Evolutionary conservation across 1,140 invertebrate genomes (phyloP), one percentile per base, ranked within the genome.

Genomic region (Neodiprion fabricii): DNA sequence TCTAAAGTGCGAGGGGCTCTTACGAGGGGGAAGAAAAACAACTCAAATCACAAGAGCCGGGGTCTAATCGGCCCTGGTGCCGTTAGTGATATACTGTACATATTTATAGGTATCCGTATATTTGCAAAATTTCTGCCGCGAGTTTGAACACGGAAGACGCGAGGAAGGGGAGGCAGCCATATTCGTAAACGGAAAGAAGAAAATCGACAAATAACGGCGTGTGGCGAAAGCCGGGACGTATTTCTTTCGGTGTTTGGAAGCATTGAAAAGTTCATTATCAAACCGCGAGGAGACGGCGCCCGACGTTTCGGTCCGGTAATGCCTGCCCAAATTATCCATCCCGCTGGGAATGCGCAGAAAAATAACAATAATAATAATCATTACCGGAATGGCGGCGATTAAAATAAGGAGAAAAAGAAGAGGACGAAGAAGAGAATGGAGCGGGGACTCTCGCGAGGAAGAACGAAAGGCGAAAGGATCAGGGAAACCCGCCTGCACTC

Each of bases 361-460:
- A 61, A 61, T 61, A 12, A 61, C 53, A 61, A 61, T 61, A 61
- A 61, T 61, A 61, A 11, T 61, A 61, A 61, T 61, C 53, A 61
- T 61, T 61, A 61, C 53, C 11, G 53, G 28, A 40, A 40, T 40
- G 28, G 28, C 28, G 2, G 28, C 28, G 28, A 40, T 40, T 40
- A 40, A 40, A 40, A 40, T 40, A 40, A 40, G 28, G 5, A 40
- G 1, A 40, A 40, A 5, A 40, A 40, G 28, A 40, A 40, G 28
- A 40, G 3, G 53, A n/a, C 53, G 53, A 10, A 53, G 50, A 9
- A 14, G 50, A 12, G 53, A 61, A 61, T 8, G 53, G n/a, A 61
- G n/a, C 53, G 53, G 53, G 53, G 7, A 61, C 53, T 40, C 28
- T 40, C 28, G 28, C 2, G 28, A 40, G 28, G 28, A 40, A 12